Evolutionary conservation across 2,888 invertebrate species (phyloP), one percentile per base, ranked within the genome.

Genomic region (Onthophagus sagittarius): DNA sequence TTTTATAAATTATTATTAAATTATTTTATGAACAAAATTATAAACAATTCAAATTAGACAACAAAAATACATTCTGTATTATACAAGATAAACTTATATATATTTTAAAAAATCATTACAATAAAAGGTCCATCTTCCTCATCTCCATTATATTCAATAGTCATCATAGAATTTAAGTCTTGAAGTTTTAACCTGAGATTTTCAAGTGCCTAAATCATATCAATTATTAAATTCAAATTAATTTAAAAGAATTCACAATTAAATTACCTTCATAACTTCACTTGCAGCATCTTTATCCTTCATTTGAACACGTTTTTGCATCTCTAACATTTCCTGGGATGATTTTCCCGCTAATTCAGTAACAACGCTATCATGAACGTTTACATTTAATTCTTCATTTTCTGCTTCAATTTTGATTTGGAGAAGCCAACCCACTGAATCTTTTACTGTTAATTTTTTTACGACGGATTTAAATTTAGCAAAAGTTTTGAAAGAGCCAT

Each of bases 351-450:
- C 86, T 72, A 89, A 80, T 70, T 86, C 84, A 0, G 88, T 85
- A 0, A 90, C 82, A 9, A 91, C 88, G 78, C 88, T 86, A 75
- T 88, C 88, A 0, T 89, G 86, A 71, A 92, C 87, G 14, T 86
- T 86, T 0, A 89, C 88, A 70, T 88, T 86, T 13, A 91, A 77
- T 71, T 83, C 85, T 0, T 87, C 89, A 4, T 88, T 89, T 14
- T 86, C 87, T 82, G 92, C 92, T 5, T 86, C 85, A 69, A 92
- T 83, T 6, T 86, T 87, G 75, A 90, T 89, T 72, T 86, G 87
- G 32, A 91, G 83, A 79, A 85, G 85, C 89, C 90, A 91, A 0
- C 83, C 85, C 0, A 86, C 84, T 53, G 23, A 23, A 75, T 88
- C 87, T 11, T 85, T 84, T 0, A 89, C 86, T 0, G 86, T 85